These are phyloP conservation scores for Psittacula derbiana DNA, from an alignment of 2,797 vertebrate species.

Conservation along the genomic window DNA sequence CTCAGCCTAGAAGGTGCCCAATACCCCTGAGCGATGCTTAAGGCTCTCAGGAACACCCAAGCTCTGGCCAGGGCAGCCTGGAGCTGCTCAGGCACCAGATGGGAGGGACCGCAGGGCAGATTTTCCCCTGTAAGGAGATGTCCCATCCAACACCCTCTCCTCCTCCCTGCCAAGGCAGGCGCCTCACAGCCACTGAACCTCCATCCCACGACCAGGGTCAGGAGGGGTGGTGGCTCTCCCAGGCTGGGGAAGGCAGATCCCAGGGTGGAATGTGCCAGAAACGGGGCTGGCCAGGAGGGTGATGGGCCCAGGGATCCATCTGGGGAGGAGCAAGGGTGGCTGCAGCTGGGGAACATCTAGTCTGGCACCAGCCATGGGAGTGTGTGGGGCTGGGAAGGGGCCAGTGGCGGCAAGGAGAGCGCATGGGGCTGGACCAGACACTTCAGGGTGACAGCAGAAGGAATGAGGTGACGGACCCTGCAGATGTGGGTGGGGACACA, in stretches of 20 bases:
- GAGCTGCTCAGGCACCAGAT: neutral
- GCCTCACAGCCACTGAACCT: neutral
- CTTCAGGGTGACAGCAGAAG: rapidly evolving
- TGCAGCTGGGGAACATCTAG: neutral
- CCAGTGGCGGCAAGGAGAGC: rapidly evolving
- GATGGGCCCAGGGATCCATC: neutral
- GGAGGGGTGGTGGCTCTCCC: neutral
- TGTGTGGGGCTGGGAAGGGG: rapidly evolving
- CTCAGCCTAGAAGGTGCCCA: neutral
- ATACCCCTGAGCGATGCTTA: rapidly evolving
- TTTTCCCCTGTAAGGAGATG: constrained; percentile 34
- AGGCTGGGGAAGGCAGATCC: neutral
- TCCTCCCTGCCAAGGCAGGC: neutral
- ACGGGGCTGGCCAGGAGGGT: rapidly evolving
- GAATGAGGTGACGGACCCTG: neutral
- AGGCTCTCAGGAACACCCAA: rapidly evolving
- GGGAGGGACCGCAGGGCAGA: neutral
- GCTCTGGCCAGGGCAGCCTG: neutral
- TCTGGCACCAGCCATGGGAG: rapidly evolving
- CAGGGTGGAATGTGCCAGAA: rapidly evolving
- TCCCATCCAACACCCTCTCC: neutral
- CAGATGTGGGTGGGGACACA: neutral
- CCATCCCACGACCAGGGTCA: neutral
- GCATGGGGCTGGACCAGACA: neutral
- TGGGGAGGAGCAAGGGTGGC: neutral